A percentile compares a stretch with the other conserved stretches of the same genome.
Evolutionary conservation across 2,797 vertebrate genomes (phyloP).

Genomic region (Coilia nasus): DNA sequence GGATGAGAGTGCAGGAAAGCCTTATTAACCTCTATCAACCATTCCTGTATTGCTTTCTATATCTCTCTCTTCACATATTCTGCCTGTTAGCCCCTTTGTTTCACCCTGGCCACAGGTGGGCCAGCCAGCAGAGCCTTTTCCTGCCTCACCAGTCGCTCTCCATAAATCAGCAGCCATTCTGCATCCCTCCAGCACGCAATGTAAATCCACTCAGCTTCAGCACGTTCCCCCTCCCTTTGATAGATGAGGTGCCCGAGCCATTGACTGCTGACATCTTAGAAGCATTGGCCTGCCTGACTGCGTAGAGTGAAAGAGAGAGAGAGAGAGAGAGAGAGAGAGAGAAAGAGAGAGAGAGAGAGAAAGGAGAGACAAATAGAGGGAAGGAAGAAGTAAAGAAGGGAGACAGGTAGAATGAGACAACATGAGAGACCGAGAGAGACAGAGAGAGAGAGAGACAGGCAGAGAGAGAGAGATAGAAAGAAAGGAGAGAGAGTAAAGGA

Average conservation of each 20-base stretch:
- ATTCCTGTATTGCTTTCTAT: conserved; percentile 61
- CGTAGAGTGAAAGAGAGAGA: conserved; percentile 38
- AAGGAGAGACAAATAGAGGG: too few species aligned
- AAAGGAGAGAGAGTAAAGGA: too few species aligned
- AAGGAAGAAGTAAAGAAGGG: too few species aligned
- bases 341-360: background rate
- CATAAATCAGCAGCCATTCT: conserved; percentile 81
- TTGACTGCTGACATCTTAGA: conserved; percentile 61
- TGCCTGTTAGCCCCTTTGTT: conserved; percentile 60
- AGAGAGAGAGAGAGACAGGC: too few species aligned
- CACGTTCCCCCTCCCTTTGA: conserved; percentile 69
- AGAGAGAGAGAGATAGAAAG: too few species aligned
- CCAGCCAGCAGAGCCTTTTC: conserved; percentile 73
- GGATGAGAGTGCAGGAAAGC: too few species aligned
- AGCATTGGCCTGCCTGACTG: conserved; percentile 32
- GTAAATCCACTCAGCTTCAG: conserved; percentile 75
- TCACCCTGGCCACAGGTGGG: conserved; percentile 74
- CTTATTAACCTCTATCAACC: conserved; percentile 59
- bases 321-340: background rate
- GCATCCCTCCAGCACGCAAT: conserved; percentile 70
- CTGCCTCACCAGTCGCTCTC: conserved; percentile 63
- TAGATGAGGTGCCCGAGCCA: conserved; percentile 67
- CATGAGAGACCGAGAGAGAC: too few species aligned
- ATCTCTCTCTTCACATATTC: background rate
- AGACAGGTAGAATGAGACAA: too few species aligned